phyloP scores from a whole-genome alignment of 2,888 invertebrate species.

The Belgica antarctica region DNA sequence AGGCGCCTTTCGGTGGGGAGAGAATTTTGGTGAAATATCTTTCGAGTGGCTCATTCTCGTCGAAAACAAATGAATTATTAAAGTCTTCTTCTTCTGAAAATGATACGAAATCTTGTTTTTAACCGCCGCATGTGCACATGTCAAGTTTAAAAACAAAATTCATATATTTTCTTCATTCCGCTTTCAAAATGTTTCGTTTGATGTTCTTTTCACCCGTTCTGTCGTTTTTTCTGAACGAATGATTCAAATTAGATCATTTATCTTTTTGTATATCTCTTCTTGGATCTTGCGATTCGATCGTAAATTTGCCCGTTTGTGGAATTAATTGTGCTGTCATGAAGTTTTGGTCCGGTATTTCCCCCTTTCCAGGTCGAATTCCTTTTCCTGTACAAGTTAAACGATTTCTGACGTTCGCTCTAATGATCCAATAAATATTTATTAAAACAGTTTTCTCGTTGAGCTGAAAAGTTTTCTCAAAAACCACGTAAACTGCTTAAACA shows the following conservation, averaged over 20 bases:
- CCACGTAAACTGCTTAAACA: slow-evolving; percentile 9
- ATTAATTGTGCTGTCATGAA: too few species aligned
- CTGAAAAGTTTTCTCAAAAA: background rate
- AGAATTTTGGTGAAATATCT: background rate
- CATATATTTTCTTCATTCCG: background rate
- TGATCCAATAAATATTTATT: slow-evolving; percentile 44
- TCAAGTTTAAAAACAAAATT: slow-evolving; percentile 27
- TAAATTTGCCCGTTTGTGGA: slow-evolving; percentile 3
- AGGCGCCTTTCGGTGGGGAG: background rate
- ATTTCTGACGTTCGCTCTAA: slow-evolving; percentile 11
- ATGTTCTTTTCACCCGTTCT: slow-evolving; percentile 31
- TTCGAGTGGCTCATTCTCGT: background rate
- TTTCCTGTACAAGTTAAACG: slow-evolving; percentile 10
- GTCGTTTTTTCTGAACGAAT: too few species aligned
- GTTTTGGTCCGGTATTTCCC: slow-evolving; percentile 23
- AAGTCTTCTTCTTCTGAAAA: slow-evolving; percentile 17
- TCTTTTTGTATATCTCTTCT: slow-evolving; percentile 21
- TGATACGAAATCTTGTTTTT: background rate
- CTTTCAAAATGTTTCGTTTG: slow-evolving; percentile 14
- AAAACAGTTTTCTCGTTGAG: slow-evolving; percentile 6
- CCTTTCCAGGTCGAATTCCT: slow-evolving; percentile 11
- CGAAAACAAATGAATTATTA: slow-evolving; percentile 23
- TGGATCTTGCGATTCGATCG: background rate
- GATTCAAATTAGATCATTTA: slow-evolving; percentile 42
- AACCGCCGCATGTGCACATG: slow-evolving; percentile 27